phyloP scores from a whole-genome alignment of 2,113 vertebrate genomes.

The Fregata magnificens region DNA sequence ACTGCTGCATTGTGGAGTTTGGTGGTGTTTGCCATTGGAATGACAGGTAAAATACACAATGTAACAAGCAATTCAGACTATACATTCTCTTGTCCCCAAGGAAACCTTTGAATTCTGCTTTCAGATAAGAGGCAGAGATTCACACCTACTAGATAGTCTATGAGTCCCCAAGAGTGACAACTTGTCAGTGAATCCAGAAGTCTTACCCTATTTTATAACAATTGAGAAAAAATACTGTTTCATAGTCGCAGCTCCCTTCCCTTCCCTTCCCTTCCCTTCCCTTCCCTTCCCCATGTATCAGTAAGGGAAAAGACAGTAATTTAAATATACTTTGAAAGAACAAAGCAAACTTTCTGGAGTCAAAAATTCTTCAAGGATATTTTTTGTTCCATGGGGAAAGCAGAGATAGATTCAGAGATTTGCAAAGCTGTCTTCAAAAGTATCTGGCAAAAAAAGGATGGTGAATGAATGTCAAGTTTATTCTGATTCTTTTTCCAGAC shows the following conservation, averaged over 20 bases:
- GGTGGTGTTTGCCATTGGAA: not conserved
- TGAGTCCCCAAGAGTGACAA: not conserved
- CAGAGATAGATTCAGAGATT: not conserved
- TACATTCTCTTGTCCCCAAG: not conserved
- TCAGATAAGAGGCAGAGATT: not conserved
- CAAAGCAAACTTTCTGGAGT: not conserved
- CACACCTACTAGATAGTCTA: not conserved
- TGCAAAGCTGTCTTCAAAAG: not conserved
- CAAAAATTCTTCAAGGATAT: not conserved
- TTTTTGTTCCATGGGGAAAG: not conserved
- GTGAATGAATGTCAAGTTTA: not conserved
- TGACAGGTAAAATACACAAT: not conserved
- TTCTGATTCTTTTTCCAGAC: not conserved
- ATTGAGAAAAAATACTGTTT: not conserved
- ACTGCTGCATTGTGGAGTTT: not conserved
- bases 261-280: no score
- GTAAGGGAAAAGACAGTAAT: not conserved
- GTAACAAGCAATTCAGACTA: not conserved
- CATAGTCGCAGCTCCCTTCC: fast-evolving
- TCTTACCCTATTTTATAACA: not conserved
- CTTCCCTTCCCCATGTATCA: not conserved
- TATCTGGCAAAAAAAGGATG: not conserved
- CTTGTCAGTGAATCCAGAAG: not conserved
- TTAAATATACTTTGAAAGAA: not conserved
- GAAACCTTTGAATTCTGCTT: not conserved